Percentiles rank a stretch among this genome's conserved stretches.
These are phyloP conservation scores for Aphyosemion australe DNA, from an alignment of 2,113 vertebrate species.

Conservation along the genomic window DNA sequence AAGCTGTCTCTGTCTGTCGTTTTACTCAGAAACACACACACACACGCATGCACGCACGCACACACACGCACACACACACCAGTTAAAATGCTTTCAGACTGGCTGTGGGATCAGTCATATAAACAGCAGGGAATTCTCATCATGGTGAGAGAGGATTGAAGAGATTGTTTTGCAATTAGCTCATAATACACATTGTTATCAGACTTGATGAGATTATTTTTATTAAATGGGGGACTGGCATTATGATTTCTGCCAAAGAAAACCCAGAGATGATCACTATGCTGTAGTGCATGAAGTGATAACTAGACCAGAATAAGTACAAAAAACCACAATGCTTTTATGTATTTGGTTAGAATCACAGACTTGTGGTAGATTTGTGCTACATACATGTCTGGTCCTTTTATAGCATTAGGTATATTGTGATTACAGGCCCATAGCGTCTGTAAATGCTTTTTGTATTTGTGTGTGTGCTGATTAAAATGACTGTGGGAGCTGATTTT, in stretches of 20 bases:
- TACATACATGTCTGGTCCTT: conserved; percentile 47
- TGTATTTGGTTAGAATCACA: too few relatives aligned
- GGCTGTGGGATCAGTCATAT: conserved; percentile 50
- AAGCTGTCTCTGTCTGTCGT: not conserved
- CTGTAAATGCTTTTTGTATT: conserved; percentile 40
- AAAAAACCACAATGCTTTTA: too few relatives aligned
- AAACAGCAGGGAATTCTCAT: conserved; percentile 62
- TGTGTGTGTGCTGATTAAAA: conserved; percentile 53
- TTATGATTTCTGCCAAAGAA: too few relatives aligned
- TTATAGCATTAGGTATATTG: conserved; percentile 40
- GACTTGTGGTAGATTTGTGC: conserved; percentile 10
- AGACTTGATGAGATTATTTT: conserved; percentile 10
- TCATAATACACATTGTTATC: conserved; percentile 37
- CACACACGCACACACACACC: not conserved
- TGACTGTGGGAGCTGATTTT: conserved; percentile 48
- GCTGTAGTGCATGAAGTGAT: too few relatives aligned
- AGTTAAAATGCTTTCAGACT: conserved; percentile 2
- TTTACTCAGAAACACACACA: too few relatives aligned
- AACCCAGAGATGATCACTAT: too few relatives aligned
- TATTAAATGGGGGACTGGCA: conserved; percentile 1
- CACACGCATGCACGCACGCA: not conserved
- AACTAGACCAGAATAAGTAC: too few relatives aligned
- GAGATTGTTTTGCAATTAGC: conserved; percentile 43
- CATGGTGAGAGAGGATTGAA: conserved; percentile 41
- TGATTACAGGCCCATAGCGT: conserved; percentile 47